Base-by-base conservation (phyloP, 2,797 vertebrate species). In the Macrochelys suwanniensis region DNA sequence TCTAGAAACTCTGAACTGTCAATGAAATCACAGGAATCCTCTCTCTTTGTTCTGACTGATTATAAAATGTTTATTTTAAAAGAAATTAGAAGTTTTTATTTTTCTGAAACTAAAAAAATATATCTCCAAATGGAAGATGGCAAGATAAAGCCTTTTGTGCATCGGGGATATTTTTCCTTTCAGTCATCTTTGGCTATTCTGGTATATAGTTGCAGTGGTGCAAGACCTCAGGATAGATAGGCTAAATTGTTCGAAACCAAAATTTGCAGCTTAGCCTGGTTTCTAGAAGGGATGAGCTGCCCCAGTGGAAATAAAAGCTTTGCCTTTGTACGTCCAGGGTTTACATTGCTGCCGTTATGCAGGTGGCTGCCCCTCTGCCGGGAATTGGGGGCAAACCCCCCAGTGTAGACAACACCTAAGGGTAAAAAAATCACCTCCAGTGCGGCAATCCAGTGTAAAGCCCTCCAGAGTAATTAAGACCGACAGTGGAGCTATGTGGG, bases 11-110 rank as follows among this genome's bases (percentile, higher is more conserved):
- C 33, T 11, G 91, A 71, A 89, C 33, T 0, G 3, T 45, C 10
- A 84, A 42, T 50, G 25, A 83, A 65, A 42, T 94, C 87, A 81
- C 79, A 57, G 37, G 85, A 85, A 93, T 84, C 59, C 45, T 89
- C 88, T 37, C 26, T 89, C 37, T 89, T 5, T 1, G 49, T 79
- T 88, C 83, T 31, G 0, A 0, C 2, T 82, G 89, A 91, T 5
- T 47, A 47, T 87, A 25, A 31, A 56, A 61, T 85, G 51, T 7
- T 93, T 83, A 65, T 76, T 71, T 61, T 51, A 85, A 94, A 93
- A 77, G 57, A 90, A 92, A 93, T 13, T 8, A 89, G 82, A 94
- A 51, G 0, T 0, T 19, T 76, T 28, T 76, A 26, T 76, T 47
- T 42, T 76, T 45, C 45, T 8, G 25, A 47, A 23, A 37, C 11